Evolutionary conservation across 2,113 vertebrate species (phyloP), one percentile per base, ranked within the genome.

Genomic region (Spheniscus mendiculus): DNA sequence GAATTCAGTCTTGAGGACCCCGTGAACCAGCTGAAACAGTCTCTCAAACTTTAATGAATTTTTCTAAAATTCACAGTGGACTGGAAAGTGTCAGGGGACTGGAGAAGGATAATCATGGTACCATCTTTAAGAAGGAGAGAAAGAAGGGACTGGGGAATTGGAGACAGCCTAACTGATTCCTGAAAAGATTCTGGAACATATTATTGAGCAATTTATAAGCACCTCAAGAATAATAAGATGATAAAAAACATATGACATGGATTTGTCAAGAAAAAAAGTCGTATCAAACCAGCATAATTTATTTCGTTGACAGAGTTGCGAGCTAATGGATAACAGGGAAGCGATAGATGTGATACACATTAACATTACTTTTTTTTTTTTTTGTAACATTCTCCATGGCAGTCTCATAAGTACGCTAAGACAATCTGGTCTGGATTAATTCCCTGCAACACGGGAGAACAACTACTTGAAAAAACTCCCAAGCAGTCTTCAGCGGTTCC

Each of bases 121-220:
- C 88, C 89, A 90, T 90, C 95, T 92, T 92, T 89, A 91, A 79
- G 61, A 38, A 95, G 91, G 89, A 95, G 80, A 89, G 91, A 96
- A 96, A 89, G 87, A 95, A 89, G 40, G 40, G 58, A 83, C 34
- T 69, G 27, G 88, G 49, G 74, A 96, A 92, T 61, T 88, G 52
- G 22, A 93, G 78, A 92, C 88, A 92, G 87, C n/a, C 55, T 91
- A 78, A 87, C 49, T 69, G 47, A 79, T 90, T 90, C 86, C 86
- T 93, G 77, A 81, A 93, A 95, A 92, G 45, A 89, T 89, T 97
- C 97, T 97, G 97, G 97, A 97, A 96, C 40, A 30, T 56, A 96
- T 96, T 96, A 96, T 9, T 67, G 38, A 92, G 89, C 89, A 84
- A 91, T 96, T 94, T 94, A 95, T 87, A 97, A 87, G 83, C 91